Evolutionary conservation across 2,113 vertebrate species (phyloP).

Genomic region (Vulpes ferrilata): DNA sequence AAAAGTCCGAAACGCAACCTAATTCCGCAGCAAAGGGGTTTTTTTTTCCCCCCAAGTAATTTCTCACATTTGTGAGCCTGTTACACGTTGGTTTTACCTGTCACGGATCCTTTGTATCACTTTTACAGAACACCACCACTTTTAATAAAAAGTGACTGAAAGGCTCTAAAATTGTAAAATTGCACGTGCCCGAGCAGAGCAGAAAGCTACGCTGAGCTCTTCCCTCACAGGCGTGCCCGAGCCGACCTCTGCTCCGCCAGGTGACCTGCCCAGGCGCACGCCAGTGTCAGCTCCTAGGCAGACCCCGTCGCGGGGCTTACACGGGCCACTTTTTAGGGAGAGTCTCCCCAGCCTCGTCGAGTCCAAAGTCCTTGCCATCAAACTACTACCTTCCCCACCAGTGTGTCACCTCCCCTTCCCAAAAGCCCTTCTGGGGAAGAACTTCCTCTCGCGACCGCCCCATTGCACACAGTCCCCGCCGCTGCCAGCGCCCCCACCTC

Average conservation of each 20-base stretch:
- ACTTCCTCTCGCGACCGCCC: constrained; percentile 34
- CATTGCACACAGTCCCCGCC: background rate
- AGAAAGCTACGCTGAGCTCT: constrained; percentile 28
- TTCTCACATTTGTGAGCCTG: background rate
- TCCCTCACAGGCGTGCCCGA: background rate
- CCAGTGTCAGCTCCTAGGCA: background rate
- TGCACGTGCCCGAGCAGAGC: background rate
- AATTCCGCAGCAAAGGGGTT: background rate
- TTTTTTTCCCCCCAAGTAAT: background rate
- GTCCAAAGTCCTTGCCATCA: constrained; percentile 61
- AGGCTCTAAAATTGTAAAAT: background rate
- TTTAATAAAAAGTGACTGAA: constrained; percentile 36
- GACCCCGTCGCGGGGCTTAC: background rate
- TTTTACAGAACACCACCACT: constrained; percentile 30
- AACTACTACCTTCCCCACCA: background rate
- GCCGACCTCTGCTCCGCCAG: constrained; percentile 56
- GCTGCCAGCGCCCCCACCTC: background rate
- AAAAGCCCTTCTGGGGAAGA: background rate
- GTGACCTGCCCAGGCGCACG: background rate
- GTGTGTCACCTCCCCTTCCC: background rate
- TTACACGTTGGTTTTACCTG: constrained; percentile 15
- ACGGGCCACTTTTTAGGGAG: background rate
- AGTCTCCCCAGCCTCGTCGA: background rate
- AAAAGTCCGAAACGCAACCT: constrained; percentile 5
- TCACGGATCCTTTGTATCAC: constrained; percentile 35